phyloP scores from a whole-genome alignment of 2,113 vertebrate species.

The Gymnocephalus cernua region DNA sequence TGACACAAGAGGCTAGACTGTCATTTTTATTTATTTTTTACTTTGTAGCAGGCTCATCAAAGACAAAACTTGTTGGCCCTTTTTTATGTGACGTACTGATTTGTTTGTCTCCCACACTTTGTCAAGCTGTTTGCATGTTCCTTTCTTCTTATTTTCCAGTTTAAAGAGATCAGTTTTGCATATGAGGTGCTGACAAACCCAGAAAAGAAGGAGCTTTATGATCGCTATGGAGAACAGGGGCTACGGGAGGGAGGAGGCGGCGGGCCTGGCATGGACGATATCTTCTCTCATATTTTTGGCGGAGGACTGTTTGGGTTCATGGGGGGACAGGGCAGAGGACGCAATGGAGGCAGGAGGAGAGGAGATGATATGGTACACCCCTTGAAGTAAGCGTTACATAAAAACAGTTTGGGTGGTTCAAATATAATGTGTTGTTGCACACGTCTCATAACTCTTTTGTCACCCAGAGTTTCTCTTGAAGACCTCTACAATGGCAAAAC shows the following conservation, averaged over 20 bases:
- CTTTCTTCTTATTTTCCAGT: slow-evolving; percentile 80
- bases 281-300: slow-evolving; percentile 99
- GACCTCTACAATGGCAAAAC: slow-evolving; percentile 99
- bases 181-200: slow-evolving; percentile 98
- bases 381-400: slow-evolving; percentile 89
- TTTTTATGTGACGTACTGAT: slow-evolving; percentile 1
- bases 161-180: slow-evolving; percentile 99
- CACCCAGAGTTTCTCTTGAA: slow-evolving; percentile 95
- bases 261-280: slow-evolving; percentile 97
- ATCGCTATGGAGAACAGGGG: slow-evolving; percentile 97
- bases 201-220: slow-evolving; percentile 96
- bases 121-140: slow-evolving; percentile 6
- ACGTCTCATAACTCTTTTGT: slow-evolving; percentile 30
- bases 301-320: slow-evolving; percentile 98
- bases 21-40: background rate
- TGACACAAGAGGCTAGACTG: background rate
- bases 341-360: slow-evolving; percentile 94
- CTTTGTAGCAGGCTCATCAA: slow-evolving; percentile 11
- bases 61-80: background rate
- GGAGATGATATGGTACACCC: slow-evolving; percentile 99
- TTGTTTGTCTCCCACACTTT: background rate
- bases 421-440: background rate
- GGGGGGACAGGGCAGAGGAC: slow-evolving; percentile 93
- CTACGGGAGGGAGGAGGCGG: slow-evolving; percentile 96
- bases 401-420: background rate